These are phyloP conservation scores for Luperina testacea DNA, from an alignment of 2,888 invertebrate genomes.

Conservation along the genomic window DNA sequence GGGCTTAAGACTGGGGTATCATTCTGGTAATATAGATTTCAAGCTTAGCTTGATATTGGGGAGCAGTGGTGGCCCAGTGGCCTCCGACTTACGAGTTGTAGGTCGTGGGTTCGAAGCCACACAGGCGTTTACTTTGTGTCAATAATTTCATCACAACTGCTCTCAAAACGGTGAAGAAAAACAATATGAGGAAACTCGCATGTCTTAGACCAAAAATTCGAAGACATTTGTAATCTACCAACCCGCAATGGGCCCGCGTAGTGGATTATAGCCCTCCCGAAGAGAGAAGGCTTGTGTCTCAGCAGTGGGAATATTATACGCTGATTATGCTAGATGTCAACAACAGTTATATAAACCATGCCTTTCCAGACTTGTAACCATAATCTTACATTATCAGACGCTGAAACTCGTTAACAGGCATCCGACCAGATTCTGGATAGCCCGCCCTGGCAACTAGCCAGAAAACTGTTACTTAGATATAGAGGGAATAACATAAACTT, in stretches of 20 bases:
- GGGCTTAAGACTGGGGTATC: too few relatives aligned
- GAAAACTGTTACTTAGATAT: slow-evolving; percentile 17
- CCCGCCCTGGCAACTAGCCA: slow-evolving; percentile 36
- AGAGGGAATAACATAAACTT: slow-evolving; percentile 16
- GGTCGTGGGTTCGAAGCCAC: too few relatives aligned
- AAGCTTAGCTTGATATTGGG: too few relatives aligned
- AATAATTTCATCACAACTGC: too few relatives aligned
- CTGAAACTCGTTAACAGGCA: slow-evolving; percentile 40
- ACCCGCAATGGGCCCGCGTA: background rate
- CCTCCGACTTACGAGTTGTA: too few relatives aligned
- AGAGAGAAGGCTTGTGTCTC: too few relatives aligned
- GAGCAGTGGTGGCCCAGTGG: too few relatives aligned
- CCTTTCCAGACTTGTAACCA: slow-evolving; percentile 1
- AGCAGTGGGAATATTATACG: background rate
- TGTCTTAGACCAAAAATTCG: background rate
- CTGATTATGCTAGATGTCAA: background rate
- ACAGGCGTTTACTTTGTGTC: too few relatives aligned
- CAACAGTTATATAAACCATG: background rate
- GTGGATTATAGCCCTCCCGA: background rate
- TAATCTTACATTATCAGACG: slow-evolving; percentile 35
- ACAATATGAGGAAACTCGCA: too few relatives aligned
- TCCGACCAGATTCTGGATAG: slow-evolving; percentile 23
- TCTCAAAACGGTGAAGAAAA: too few relatives aligned
- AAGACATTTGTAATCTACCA: background rate
- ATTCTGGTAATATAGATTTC: too few relatives aligned